Base-by-base conservation (phyloP, 2,888 invertebrate species). In the Teinopalpus imperialis region DNA sequence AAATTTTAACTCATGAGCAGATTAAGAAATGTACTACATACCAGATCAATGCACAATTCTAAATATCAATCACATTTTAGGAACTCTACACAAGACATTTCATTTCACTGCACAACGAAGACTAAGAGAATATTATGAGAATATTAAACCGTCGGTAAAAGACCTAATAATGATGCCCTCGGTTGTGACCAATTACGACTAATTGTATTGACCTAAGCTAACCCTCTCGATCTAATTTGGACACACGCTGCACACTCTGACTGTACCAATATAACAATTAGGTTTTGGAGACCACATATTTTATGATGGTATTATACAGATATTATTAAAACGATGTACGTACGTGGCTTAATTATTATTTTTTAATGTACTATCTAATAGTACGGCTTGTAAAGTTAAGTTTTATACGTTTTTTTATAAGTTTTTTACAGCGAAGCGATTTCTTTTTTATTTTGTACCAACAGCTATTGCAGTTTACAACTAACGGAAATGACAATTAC, bases 141-240 rank as follows among this genome's bases (percentile, higher is more conserved):
- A 54, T 51, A 50, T 53, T 59, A 56, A 57, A 42, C 57, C 44
- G 59, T 53, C 51, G 59, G 61, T 65, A 65, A 63, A 73, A 66
- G 64, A 58, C 69, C 74, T 75, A 16, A 41, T 74, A 74, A 74
- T 74, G 66, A 43, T 66, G 71, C 67, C 74, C 68, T 74, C 66
- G 71, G 65, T 50, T 65, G 61, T 57, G 61, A 61, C 67, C 80
- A 85, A 86, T 86, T 85, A 83, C 60, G 56, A 53, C 66, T 86
- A 86, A 87, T 86, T 85, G 75, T 80, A 83, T 86, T 86, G 86
- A 86, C 86, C 86, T 81, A 78, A 82, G 77, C 77, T 75, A 78
- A 86, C 86, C 82, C 81, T 69, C 46, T 59, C 70, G 69, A 67
- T 76, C 81, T 85, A 85, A 85, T 83, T 81, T 63, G 48, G 74